Percentiles rank a stretch among this genome's conserved stretches.
phyloP scores from a whole-genome alignment of 2,888 invertebrate genomes.

The Spatulosminthurus flaviceps region DNA sequence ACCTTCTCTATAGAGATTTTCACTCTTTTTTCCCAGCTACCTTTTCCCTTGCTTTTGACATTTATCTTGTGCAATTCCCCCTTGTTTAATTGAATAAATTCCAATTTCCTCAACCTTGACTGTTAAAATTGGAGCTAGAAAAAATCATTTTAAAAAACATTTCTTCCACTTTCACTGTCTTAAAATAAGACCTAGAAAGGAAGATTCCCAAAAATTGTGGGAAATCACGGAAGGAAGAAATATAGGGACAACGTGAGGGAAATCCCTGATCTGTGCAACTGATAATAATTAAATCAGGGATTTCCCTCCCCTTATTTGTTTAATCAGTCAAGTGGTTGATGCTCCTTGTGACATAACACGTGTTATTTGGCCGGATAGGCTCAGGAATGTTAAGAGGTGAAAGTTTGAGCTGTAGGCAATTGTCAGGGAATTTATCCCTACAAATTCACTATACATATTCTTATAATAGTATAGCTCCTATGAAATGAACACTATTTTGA shows the following conservation, averaged over 20 bases:
- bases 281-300: slow-evolving; percentile 7
- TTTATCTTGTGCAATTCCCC: no score
- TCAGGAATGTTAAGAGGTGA: background rate
- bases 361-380: background rate
- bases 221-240: background rate
- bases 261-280: background rate
- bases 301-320: background rate
- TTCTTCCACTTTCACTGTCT: no score
- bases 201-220: background rate
- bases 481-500: background rate
- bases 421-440: no score
- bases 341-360: background rate
- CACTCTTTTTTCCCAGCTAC: no score
- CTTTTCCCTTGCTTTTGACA: no score
- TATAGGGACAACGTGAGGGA: background rate
- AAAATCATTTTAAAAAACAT: no score
- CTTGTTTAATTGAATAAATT: no score
- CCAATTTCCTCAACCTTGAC: no score
- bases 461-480: background rate
- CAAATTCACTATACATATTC: background rate
- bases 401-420: background rate
- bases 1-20: no score
- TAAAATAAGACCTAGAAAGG: no score
- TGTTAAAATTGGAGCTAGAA: no score
- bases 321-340: background rate